Percentiles rank a stretch among this genome's conserved stretches.
Evolutionary conservation across 2,888 invertebrate genomes (phyloP).

Genomic region (Himalopsyche tibetana): DNA sequence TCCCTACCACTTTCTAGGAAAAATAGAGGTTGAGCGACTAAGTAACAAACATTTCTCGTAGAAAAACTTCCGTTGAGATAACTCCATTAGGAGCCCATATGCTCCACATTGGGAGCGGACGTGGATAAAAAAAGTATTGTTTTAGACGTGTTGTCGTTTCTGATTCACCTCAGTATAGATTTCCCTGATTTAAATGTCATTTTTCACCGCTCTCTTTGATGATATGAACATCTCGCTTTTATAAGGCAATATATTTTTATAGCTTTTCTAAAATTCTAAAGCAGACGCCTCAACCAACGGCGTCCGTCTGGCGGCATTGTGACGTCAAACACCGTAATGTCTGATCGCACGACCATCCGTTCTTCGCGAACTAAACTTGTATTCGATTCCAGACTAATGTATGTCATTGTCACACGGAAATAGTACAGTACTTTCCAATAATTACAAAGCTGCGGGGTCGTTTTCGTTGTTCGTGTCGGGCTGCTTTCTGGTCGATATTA

Average conservation of each 20-base stretch:
- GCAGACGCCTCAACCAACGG: neutral
- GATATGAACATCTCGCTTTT: neutral
- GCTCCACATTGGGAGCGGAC: too few relatives aligned
- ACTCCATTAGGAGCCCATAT: too few relatives aligned
- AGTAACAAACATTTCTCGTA: too few relatives aligned
- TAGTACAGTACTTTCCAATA: conserved; percentile 22
- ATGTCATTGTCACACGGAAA: conserved; percentile 31
- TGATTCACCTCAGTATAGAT: too few relatives aligned
- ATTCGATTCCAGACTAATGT: conserved; percentile 25
- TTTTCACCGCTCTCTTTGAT: neutral
- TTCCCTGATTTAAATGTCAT: too few relatives aligned
- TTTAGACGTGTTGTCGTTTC: too few relatives aligned
- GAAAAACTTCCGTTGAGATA: too few relatives aligned
- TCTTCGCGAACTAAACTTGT: conserved; percentile 7
- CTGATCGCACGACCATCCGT: neutral
- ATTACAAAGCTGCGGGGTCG: neutral
- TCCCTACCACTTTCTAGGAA: too few relatives aligned
- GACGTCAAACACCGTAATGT: conserved; percentile 2
- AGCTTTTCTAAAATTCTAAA: neutral
- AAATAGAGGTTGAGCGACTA: too few relatives aligned
- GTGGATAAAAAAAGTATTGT: too few relatives aligned
- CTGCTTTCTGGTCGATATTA: neutral
- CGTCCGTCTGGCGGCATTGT: conserved; percentile 16
- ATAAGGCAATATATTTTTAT: conserved; percentile 13
- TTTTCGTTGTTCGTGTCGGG: neutral